Conservation (phyloP, 2,888 invertebrate species). For the Mongoloraphidia duomilia region DNA sequence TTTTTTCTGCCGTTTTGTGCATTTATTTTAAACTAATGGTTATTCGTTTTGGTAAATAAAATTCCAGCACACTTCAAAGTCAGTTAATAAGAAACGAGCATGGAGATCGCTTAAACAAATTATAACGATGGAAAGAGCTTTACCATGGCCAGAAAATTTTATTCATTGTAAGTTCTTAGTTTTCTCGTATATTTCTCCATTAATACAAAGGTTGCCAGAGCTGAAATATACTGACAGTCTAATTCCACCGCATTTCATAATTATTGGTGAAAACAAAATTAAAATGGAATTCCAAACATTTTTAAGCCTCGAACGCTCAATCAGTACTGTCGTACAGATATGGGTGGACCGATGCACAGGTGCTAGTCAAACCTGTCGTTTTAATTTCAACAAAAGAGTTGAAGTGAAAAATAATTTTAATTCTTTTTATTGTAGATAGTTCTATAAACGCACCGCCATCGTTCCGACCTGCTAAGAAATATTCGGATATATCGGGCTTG, state of each 20-base stretch:
- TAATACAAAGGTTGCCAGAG: no score
- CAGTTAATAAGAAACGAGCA: constrained; percentile 56
- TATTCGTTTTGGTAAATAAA: neutral
- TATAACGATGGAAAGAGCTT: constrained; percentile 57
- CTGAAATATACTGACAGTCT: no score
- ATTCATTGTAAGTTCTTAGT: constrained; percentile 63
- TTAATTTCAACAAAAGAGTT: neutral
- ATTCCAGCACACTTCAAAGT: constrained; percentile 39
- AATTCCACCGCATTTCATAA: no score
- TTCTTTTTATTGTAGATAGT: constrained; percentile 46
- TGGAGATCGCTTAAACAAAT: constrained; percentile 88
- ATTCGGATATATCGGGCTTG: constrained; percentile 83
- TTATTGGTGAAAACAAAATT: no score
- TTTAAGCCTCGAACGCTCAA: no score
- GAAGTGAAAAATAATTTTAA: constrained; percentile 1
- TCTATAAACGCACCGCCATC: constrained; percentile 85
- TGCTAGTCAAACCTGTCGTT: no score
- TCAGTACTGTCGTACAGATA: no score
- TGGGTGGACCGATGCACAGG: no score
- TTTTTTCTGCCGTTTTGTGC: no score
- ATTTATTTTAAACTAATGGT: neutral
- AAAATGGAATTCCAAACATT: no score
- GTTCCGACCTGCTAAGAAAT: constrained; percentile 81
- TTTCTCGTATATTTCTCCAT: no score
- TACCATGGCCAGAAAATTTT: constrained; percentile 64